Conservation (phyloP, 2,888 invertebrate genomes). For the Meandrusa payeni region DNA sequence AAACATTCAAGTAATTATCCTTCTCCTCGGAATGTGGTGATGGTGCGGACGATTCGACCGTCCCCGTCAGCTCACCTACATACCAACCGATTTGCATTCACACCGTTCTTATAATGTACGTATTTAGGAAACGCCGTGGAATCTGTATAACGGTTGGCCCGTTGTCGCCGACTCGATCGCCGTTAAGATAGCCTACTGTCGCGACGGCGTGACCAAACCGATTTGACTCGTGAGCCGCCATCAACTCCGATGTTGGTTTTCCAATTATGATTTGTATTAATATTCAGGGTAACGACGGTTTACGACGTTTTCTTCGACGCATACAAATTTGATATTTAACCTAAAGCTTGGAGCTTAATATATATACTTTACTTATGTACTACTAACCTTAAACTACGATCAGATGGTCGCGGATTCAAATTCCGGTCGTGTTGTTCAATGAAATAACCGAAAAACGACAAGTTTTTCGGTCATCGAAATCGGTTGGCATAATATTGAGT, state of each 20-base stretch:
- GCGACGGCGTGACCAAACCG: constrained; percentile 19
- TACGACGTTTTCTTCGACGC: too few species aligned
- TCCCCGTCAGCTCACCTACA: constrained; percentile 45
- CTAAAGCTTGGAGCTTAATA: too few species aligned
- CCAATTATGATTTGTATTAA: too few species aligned
- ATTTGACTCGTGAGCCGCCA: constrained; percentile 17
- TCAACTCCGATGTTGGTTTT: constrained; percentile 9
- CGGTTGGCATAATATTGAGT: too few species aligned
- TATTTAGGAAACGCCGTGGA: constrained; percentile 59
- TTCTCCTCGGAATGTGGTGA: constrained; percentile 20
- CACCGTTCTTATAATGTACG: constrained; percentile 45
- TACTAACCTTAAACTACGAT: too few species aligned
- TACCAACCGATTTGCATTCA: constrained; percentile 64
- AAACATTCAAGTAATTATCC: constrained; percentile 24
- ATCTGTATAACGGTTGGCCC: constrained; percentile 61
- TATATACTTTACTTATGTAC: too few species aligned
- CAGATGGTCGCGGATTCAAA: too few species aligned
- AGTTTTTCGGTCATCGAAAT: too few species aligned
- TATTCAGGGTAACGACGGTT: too few species aligned
- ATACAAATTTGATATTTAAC: too few species aligned
- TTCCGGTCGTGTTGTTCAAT: too few species aligned
- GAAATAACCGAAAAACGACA: too few species aligned
- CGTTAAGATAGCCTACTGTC: constrained; percentile 25
- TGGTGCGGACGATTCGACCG: constrained; percentile 27
- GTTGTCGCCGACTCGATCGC: constrained; percentile 32